Evolutionary conservation across 2,797 vertebrate species (phyloP).

Genomic region (Philypnodon macrostomus): DNA sequence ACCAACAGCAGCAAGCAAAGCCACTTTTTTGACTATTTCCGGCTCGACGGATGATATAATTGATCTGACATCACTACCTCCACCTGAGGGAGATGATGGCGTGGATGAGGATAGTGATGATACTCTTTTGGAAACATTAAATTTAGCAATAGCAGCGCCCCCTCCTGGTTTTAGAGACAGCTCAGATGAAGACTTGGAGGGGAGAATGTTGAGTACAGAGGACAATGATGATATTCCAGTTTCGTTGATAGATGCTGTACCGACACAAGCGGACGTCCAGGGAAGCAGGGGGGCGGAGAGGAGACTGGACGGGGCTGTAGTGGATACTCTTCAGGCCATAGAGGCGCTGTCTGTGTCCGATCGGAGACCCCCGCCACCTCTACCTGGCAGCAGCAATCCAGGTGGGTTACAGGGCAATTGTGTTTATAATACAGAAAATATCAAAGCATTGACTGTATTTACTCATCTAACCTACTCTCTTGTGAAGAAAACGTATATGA

Average conservation of each 20-base stretch:
- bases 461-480: no score
- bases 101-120: conserved; percentile 87
- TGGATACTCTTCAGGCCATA: conserved; percentile 89
- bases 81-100: conserved; percentile 88
- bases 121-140: conserved; percentile 88
- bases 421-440: background rate
- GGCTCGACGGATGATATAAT: conserved; percentile 97
- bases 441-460: no score
- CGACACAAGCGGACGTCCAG: conserved; percentile 73
- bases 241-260: conserved; percentile 91
- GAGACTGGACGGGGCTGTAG: conserved; percentile 80
- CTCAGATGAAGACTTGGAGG: conserved; percentile 85
- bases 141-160: conserved; percentile 94
- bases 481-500: no score
- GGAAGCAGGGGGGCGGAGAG: conserved; percentile 68
- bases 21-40: conserved; percentile 85
- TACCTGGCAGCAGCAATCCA: conserved; percentile 83
- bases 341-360: conserved; percentile 90
- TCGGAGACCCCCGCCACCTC: conserved; percentile 79
- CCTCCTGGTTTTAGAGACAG: conserved; percentile 95
- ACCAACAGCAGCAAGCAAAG: conserved; percentile 81
- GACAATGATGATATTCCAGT: conserved; percentile 88
- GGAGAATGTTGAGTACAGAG: conserved; percentile 45
- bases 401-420: conserved; percentile 74
- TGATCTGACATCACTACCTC: conserved; percentile 93